Conservation (phyloP, 2,888 invertebrate genomes). For the Theretra japonica region DNA sequence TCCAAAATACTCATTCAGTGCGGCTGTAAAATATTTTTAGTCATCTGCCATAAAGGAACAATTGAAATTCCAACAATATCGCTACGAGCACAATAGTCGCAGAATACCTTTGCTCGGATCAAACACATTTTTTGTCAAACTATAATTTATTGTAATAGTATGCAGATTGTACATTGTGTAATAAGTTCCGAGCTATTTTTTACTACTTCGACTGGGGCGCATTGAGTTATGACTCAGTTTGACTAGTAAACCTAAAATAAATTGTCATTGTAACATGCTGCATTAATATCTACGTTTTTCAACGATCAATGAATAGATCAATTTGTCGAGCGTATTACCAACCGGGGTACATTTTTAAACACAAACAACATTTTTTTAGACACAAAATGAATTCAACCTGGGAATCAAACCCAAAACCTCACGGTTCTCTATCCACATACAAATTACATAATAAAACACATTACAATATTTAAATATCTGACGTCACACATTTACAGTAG, state of each 20-base stretch:
- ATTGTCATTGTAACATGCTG: not conserved
- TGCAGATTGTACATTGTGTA: not conserved
- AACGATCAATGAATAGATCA: not conserved
- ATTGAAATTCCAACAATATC: too few species aligned
- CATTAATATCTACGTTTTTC: not conserved
- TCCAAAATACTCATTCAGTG: too few species aligned
- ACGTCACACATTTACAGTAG: not conserved
- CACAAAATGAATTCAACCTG: too few species aligned
- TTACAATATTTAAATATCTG: not conserved
- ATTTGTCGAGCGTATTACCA: too few species aligned
- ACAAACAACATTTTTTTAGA: not conserved
- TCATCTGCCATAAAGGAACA: too few species aligned
- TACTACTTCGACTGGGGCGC: not conserved
- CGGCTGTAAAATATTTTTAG: too few species aligned
- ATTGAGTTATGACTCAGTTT: not conserved
- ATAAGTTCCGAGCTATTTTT: conserved; percentile 3
- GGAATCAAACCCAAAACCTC: not conserved
- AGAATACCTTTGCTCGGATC: not conserved
- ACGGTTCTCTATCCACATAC: not conserved
- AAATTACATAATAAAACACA: not conserved
- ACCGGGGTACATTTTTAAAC: too few species aligned
- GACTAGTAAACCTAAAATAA: conserved; percentile 9
- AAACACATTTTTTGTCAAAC: not conserved
- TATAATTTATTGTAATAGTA: not conserved
- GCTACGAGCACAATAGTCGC: too few species aligned